Percentiles rank a stretch among this genome's conserved stretches.
Conservation (phyloP, 1,140 invertebrate genomes). For the Odontomachus brunneus region DNA sequence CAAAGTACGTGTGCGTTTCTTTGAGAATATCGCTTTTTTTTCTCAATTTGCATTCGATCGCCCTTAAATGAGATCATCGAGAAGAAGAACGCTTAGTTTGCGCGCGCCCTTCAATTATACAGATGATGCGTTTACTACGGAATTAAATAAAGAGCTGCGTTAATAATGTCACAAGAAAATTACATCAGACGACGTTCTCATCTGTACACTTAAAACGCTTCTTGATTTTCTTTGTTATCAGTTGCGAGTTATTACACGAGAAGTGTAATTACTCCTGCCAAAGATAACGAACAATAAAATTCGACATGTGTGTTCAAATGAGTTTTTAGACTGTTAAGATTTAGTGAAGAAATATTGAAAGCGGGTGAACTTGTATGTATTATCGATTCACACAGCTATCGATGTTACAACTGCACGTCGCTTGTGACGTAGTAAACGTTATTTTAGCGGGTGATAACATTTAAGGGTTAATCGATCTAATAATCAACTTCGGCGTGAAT, state of each 20-base stretch:
- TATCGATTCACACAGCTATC: conserved; percentile 15
- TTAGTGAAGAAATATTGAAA: not conserved
- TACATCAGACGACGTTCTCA: not conserved
- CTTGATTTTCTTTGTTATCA: too few relatives aligned
- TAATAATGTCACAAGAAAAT: not conserved
- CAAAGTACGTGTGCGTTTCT: not conserved
- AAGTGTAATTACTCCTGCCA: too few relatives aligned
- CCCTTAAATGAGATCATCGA: conserved; percentile 55
- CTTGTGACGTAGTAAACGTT: conserved; percentile 11
- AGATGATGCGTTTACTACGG: not conserved
- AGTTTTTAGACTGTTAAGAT: conserved; percentile 9
- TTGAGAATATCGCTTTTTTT: conserved; percentile 13
- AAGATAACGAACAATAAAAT: conserved; percentile 9
- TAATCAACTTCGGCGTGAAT: conserved; percentile 7
- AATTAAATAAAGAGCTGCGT: not conserved
- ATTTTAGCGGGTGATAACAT: conserved; percentile 39
- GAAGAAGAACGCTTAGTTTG: not conserved
- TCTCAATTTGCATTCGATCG: conserved; percentile 16
- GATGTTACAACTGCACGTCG: conserved; percentile 6
- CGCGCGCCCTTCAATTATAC: conserved; percentile 9
- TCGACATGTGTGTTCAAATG: conserved; percentile 23
- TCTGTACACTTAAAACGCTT: conserved; percentile 4
- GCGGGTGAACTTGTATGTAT: not conserved
- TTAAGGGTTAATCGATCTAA: conserved; percentile 33
- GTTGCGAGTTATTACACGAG: conserved; percentile 4